A percentile compares a stretch with the other conserved stretches of the same genome.
Conservation (phyloP, 2,113 vertebrate genomes). For the Synodontis membranacea region DNA sequence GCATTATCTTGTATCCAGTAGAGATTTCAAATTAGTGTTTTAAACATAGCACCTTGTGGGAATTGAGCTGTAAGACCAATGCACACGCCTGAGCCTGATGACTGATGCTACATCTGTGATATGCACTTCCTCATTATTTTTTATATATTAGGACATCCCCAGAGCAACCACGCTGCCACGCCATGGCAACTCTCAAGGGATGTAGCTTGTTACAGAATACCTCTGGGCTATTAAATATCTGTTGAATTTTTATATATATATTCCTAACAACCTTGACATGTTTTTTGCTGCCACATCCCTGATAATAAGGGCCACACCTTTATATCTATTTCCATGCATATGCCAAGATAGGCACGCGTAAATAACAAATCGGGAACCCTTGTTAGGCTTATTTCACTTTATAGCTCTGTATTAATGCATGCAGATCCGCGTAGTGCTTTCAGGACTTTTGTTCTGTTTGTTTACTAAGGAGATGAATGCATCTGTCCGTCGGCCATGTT, state of each 20-base stretch:
- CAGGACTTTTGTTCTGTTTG: neutral
- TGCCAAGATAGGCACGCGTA: neutral
- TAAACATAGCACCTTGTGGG: constrained; percentile 50
- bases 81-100: constrained; percentile 53
- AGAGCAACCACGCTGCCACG: constrained; percentile 66
- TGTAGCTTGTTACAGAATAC: constrained; percentile 72
- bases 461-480: neutral
- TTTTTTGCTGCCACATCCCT: constrained; percentile 44
- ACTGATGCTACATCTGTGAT: constrained; percentile 65
- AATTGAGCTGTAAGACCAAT: constrained; percentile 54
- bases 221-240: constrained; percentile 73
- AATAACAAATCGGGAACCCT: constrained; percentile 13
- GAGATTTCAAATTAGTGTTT: constrained; percentile 60
- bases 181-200: constrained; percentile 68
- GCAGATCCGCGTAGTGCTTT: neutral
- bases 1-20: constrained; percentile 51
- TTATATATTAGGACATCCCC: constrained; percentile 67
- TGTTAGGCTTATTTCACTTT: neutral
- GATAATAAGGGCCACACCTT: constrained; percentile 46
- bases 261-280: constrained; percentile 60
- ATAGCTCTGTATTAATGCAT: neutral
- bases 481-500: constrained; percentile 29
- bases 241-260: constrained; percentile 62
- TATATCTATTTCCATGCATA: constrained; percentile 11
- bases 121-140: constrained; percentile 76